Percentiles rank a stretch among this genome's conserved stretches.
phyloP scores from a whole-genome alignment of 2,797 vertebrate species.

The Molothrus ater region DNA sequence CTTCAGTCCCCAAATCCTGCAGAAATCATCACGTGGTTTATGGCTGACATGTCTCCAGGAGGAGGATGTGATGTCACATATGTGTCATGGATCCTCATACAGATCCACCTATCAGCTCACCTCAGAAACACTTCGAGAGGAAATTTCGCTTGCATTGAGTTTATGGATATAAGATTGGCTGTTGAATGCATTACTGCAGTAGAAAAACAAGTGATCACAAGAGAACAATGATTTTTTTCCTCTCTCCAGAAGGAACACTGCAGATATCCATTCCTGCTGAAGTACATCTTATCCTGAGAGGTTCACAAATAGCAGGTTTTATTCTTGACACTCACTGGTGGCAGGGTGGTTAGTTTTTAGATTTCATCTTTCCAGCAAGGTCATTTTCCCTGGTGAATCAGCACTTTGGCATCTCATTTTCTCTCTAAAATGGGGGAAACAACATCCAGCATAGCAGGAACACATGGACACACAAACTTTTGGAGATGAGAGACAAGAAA shows the following conservation, averaged over 20 bases:
- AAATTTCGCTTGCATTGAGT: neutral
- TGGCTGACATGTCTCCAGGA: neutral
- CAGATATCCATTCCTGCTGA: neutral
- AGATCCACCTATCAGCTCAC: neutral
- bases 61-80: neutral
- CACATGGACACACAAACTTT: neutral
- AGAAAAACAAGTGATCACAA: neutral
- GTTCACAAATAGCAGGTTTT: constrained; percentile 23
- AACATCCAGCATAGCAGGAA: neutral
- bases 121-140: neutral
- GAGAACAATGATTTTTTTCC: neutral
- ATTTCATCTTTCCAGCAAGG: constrained; percentile 19
- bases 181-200: neutral
- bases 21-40: neutral
- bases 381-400: neutral
- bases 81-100: neutral
- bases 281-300: constrained; percentile 14
- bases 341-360: neutral
- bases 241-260: neutral
- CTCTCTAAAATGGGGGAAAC: neutral
- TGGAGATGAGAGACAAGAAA: neutral
- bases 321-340: neutral
- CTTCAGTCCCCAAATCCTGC: neutral
- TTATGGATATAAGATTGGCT: neutral
- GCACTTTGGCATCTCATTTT: neutral